These are phyloP conservation scores for Tichodroma muraria DNA, from an alignment of 2,113 vertebrate species.

Conservation along the genomic window DNA sequence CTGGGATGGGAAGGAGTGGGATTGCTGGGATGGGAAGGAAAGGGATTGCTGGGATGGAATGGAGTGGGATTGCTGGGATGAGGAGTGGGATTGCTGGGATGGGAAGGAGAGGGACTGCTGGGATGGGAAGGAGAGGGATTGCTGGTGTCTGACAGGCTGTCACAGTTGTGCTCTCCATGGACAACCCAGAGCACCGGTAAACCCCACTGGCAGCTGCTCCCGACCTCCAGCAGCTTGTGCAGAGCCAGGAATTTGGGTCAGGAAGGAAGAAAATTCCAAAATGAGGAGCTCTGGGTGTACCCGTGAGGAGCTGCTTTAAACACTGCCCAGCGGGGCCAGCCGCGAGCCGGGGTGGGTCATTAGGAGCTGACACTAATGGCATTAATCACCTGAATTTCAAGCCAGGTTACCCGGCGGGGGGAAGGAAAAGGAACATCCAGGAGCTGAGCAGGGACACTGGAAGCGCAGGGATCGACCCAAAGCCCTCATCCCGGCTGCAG, in stretches of 20 bases:
- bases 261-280: not conserved
- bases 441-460: not conserved
- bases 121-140: not conserved
- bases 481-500: not conserved
- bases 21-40: accelerated
- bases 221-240: not conserved
- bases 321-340: not conserved
- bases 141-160: not conserved
- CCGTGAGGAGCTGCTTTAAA: not conserved
- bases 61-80: accelerated
- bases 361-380: not conserved
- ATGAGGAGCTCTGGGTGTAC: not conserved
- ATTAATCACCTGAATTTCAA: not conserved
- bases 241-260: not conserved
- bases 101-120: not conserved
- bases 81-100: accelerated
- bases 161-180: not conserved
- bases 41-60: accelerated
- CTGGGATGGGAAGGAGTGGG: accelerated
- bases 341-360: not conserved
- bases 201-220: not conserved
- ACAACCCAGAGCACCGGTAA: not conserved
- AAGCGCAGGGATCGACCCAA: too few relatives aligned
- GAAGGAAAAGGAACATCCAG: accelerated
- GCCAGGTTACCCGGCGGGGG: not conserved